Evolutionary conservation across 2,888 invertebrate genomes (phyloP), one percentile per base, ranked within the genome.

Genomic region (Rhodophaea formosa): DNA sequence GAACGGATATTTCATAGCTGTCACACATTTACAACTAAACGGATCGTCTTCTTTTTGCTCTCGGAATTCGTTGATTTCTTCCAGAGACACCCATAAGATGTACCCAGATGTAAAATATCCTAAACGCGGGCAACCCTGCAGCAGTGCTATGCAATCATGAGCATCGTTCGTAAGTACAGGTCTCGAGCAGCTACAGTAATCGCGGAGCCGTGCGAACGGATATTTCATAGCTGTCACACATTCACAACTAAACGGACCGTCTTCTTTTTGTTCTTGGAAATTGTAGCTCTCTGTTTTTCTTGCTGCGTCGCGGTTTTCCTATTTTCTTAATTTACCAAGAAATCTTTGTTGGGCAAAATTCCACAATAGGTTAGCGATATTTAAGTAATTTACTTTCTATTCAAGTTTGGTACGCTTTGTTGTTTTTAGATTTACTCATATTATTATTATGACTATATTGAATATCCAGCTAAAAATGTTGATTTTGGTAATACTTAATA

Each of bases 1-100:
- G 82, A 82, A 81, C 79, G 77, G 71, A 76, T 74, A 75, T 76
- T 73, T 74, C 69, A 75, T 77, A 80, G 71, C 72, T 78, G 75
- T 79, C 75, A 73, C 74, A 77, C 73, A 75, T 75, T 71, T 64
- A 61, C 57, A 56, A 58, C 60, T 62, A 55, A 63, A 64, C 53
- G 58, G 57, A 60, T 51, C 56, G 47, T 64, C 49, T 64, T 59
- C 42, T 56, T 61, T 57, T 29, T 54, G 53, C 54, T 35, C 45
- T 54, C 49, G 47, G 44, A 59, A 42, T 12, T 39, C 39, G n/a
- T n/a, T n/a, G n/a, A n/a, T n/a, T n/a, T n/a, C n/a, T n/a, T n/a
- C n/a, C n/a, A n/a, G n/a, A n/a, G n/a, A n/a, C n/a, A n/a, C n/a
- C n/a, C n/a, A n/a, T n/a, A n/a, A n/a, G n/a, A n/a, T n/a, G n/a